These are phyloP conservation scores for Vicugna pacos DNA, from an alignment of 2,113 vertebrate genomes.

Conservation along the genomic window DNA sequence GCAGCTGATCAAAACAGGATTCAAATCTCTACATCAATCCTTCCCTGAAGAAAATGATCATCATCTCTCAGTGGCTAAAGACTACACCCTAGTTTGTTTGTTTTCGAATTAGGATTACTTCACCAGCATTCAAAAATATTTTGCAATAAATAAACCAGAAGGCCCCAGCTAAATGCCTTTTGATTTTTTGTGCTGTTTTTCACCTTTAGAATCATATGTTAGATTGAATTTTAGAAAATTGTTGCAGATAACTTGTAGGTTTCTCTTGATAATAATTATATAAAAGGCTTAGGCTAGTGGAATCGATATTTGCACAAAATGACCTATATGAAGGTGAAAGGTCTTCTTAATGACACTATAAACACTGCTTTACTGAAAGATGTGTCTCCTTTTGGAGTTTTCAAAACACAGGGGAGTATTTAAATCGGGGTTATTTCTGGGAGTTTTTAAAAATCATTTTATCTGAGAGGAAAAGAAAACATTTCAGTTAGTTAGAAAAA, in stretches of 20 bases:
- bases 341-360: neutral
- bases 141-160: neutral
- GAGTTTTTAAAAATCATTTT: constrained; percentile 50
- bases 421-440: neutral
- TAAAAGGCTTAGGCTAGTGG: neutral
- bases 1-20: neutral
- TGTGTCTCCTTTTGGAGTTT: neutral
- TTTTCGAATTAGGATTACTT: neutral
- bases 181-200: neutral
- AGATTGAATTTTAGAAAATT: neutral
- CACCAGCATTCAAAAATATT: neutral
- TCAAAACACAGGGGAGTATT: neutral
- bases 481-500: constrained; percentile 50
- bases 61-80: neutral
- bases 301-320: constrained; percentile 45
- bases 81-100: neutral
- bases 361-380: constrained; percentile 1
- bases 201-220: neutral
- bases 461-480: neutral
- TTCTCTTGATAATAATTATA: constrained; percentile 28
- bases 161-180: neutral
- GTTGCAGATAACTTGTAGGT: neutral
- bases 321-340: neutral
- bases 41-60: neutral
- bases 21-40: neutral